Base-by-base conservation (phyloP, 2,797 vertebrate genomes). In the Eulemur albifrons region DNA sequence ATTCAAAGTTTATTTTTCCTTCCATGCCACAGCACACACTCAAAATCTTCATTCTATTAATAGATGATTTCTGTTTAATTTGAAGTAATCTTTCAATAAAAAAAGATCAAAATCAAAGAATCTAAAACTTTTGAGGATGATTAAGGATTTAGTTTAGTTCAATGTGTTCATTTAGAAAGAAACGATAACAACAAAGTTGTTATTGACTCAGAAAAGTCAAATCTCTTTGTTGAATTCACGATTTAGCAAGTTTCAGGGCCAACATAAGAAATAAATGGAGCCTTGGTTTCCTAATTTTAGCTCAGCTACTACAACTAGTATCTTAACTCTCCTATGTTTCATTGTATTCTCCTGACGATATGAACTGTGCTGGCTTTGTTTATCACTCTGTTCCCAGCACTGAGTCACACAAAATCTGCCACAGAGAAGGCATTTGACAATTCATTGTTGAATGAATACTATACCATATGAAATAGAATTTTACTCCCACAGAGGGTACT, bases 361-460 rank as follows among this genome's bases (percentile, higher is more conserved):
- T 3, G 7, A 80, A 59, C 18, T 65, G 18, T 38, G 54, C 4
- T 73, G n/a, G 12, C 59, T 84, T 65, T 59, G 50, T 69, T 86
- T 48, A 84, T 15, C 45, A 65, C 30, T 76, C 32, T 73, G 4
- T 77, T 93, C 82, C 32, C 35, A 92, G 54, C 25, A 95, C 12
- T 89, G 67, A 85, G 4, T 77, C 63, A 84, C 92, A 72, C 8
- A 57, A 48, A 95, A 45, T 63, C 90, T 88, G 82, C 48, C 52
- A 82, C 21, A 83, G 5, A 48, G 45, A 79, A 72, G 50, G 45
- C 73, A 79, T 40, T 52, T 70, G 76, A 82, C 69, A 83, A 81
- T 89, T 69, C n/a, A 52, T 88, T 69, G 59, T 57, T 84, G 65
- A 92, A 63, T 63, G 88, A 88, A 88, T 75, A 92, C 12, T 63